Percentiles rank a stretch among this genome's conserved stretches.
phyloP scores from a whole-genome alignment of 2,113 vertebrate genomes.

The Dasyurus viverrinus region DNA sequence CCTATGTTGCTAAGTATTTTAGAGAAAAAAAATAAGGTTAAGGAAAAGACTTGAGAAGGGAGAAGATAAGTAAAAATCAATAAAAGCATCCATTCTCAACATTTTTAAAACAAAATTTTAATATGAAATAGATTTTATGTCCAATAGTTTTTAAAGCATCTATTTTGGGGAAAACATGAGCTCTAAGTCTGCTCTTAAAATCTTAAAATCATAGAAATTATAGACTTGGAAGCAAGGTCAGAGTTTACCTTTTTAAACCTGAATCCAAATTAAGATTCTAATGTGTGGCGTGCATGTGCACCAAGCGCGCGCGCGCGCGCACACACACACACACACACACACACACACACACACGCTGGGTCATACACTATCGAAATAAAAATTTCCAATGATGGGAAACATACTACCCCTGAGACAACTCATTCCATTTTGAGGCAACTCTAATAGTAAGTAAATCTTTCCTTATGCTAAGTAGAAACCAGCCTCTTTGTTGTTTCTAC shows the following conservation, averaged over 20 bases:
- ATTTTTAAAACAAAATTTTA: neutral
- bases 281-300: neutral
- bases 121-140: neutral
- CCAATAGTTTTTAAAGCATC: neutral
- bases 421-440: neutral
- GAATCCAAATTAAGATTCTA: neutral
- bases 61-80: neutral
- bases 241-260: neutral
- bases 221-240: neutral
- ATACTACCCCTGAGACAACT: neutral
- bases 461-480: neutral
- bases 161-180: neutral
- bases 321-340: neutral
- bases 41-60: neutral
- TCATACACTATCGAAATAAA: neutral
- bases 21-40: neutral
- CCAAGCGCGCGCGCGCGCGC: no score
- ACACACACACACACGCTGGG: neutral
- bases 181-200: neutral
- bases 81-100: neutral
- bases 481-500: neutral
- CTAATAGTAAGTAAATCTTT: neutral
- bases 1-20: neutral
- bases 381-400: neutral
- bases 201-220: neutral